phyloP scores from a whole-genome alignment of 2,888 invertebrate species.

The Xylophagus ater region DNA sequence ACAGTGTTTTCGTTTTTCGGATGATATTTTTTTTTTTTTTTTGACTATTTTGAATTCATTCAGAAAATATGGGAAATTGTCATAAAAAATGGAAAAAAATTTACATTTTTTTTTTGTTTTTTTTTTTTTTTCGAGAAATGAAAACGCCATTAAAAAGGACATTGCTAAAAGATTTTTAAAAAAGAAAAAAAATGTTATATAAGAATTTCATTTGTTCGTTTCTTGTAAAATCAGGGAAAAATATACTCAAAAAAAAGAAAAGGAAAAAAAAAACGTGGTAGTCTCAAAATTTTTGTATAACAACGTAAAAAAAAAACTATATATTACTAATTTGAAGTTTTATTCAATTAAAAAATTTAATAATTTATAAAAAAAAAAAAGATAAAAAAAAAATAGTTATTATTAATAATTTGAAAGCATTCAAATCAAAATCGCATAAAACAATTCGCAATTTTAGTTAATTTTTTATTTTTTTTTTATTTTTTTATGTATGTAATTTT shows the following conservation, averaged over 20 bases:
- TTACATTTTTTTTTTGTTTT: too few relatives aligned
- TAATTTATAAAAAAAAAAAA: neutral
- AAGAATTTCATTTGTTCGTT: neutral
- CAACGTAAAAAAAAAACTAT: neutral
- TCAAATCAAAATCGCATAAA: neutral
- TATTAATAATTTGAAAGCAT: neutral
- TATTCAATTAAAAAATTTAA: neutral
- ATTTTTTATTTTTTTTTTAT: neutral
- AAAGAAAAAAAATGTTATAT: too few relatives aligned
- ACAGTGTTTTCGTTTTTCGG: too few relatives aligned
- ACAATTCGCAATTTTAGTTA: neutral
- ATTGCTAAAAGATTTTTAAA: too few relatives aligned
- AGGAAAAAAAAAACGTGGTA: neutral
- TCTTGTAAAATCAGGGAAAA: neutral
- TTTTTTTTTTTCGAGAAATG: too few relatives aligned
- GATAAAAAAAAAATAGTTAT: too few relatives aligned
- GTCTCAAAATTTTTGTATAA: neutral
- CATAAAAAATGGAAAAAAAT: too few relatives aligned
- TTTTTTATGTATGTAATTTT: neutral
- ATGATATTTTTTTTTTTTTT: too few relatives aligned
- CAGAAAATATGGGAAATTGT: too few relatives aligned
- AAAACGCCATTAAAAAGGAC: too few relatives aligned
- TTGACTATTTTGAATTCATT: too few relatives aligned
- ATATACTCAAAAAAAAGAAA: constrained; percentile 1
- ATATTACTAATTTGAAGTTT: neutral